Evolutionary conservation across 2,113 vertebrate species (phyloP), one percentile per base, ranked within the genome.

Genomic region (Lota lota): DNA sequence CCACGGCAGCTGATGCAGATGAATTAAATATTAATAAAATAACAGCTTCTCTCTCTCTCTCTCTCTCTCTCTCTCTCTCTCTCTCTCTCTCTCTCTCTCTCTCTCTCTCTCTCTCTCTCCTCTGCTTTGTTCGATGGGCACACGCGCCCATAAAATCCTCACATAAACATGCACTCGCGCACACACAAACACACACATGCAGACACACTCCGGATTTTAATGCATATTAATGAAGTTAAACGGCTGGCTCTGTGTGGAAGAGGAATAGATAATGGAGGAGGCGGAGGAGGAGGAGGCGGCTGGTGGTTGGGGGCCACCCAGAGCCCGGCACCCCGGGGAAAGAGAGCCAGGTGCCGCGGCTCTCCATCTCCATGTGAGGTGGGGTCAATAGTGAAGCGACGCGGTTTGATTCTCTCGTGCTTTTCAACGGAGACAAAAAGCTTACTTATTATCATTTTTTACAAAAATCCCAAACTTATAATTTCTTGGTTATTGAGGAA

Each of bases 201-300:
- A 68, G 3, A 57, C 53, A 56, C 51, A 57, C 61, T 76, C 78
- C 4, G 22, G 28, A 36, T 58, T 85, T 90, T 87, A 86, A 91
- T 89, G 84, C 89, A 91, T 91, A 88, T 87, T 90, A 84, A 91
- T 90, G 88, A 83, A 77, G 77, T 84, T 85, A 87, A 87, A 85
- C 70, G 79, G 77, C 64, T 67, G 33, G 54, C 80, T 81, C 36
- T 56, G 78, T 80, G 83, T 74, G 72, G 75, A 59, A 15, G 22
- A 22, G 21, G 77, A 66, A 72, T 78, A 82, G 77, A 90, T 82
- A 87, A 86, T 88, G 84, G 66, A 17, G 70, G 40, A 47, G 40
- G 40, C 4, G 28, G 40, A 47, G 40, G 6, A 47, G 40, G 40
- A 47, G 40, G 40, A 4, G 28, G 28, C 4, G 4, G 28, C 4